These are phyloP conservation scores for Philereme transversata DNA, from an alignment of 2,888 invertebrate genomes.

Conservation along the genomic window DNA sequence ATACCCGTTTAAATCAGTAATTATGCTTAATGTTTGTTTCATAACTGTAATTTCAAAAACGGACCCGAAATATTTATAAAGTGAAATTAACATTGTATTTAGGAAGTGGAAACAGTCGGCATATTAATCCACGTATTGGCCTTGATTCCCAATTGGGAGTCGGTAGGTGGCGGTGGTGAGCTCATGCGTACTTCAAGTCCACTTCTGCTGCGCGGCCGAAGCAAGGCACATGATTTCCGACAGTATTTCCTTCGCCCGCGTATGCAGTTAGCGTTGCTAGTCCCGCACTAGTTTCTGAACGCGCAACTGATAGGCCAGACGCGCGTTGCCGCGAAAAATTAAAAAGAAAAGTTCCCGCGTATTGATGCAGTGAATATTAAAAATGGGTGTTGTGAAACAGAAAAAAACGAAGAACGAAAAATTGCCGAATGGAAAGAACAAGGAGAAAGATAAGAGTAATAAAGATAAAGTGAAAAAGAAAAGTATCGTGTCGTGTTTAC, in stretches of 20 bases:
- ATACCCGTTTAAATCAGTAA: no score
- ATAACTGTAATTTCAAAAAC: slow-evolving; percentile 53
- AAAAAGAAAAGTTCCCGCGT: slow-evolving; percentile 48
- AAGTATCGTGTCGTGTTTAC: slow-evolving; percentile 79
- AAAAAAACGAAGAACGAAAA: slow-evolving; percentile 66
- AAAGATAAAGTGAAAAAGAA: slow-evolving; percentile 79
- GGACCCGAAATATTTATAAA: slow-evolving; percentile 68
- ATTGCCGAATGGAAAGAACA: slow-evolving; percentile 57
- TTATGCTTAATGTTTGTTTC: slow-evolving; percentile 4
- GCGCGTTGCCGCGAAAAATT: slow-evolving; percentile 54
- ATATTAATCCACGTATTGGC: slow-evolving; percentile 74
- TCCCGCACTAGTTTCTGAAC: slow-evolving; percentile 78
- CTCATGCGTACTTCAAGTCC: slow-evolving; percentile 61
- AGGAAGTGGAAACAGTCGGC: slow-evolving; percentile 66
- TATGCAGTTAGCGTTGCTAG: slow-evolving; percentile 80
- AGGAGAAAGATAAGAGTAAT: slow-evolving; percentile 61
- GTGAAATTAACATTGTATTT: slow-evolving; percentile 71
- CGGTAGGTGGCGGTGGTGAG: slow-evolving; percentile 58
- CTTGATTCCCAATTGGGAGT: slow-evolving; percentile 80
- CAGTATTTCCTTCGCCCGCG: slow-evolving; percentile 71
- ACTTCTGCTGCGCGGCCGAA: slow-evolving; percentile 50
- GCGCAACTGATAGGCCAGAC: slow-evolving; percentile 63
- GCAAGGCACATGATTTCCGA: slow-evolving; percentile 52
- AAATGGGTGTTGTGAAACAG: slow-evolving; percentile 78
- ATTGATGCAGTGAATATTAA: slow-evolving; percentile 45